Evolutionary conservation across 2,797 vertebrate species (phyloP).

Genomic region (Tamandua tetradactyla): DNA sequence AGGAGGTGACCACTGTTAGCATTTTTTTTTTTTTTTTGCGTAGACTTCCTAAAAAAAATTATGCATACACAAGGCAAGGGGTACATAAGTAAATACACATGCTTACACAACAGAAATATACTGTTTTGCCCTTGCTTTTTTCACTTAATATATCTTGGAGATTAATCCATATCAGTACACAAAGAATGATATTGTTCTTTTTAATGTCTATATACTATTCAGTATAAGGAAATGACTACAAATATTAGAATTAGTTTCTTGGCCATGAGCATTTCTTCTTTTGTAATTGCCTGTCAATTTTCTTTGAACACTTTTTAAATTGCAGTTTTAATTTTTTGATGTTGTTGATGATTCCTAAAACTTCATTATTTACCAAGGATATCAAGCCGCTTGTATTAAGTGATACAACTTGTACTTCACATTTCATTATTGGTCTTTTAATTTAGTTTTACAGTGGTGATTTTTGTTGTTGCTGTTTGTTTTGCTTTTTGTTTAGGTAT

Average conservation of each 20-base stretch:
- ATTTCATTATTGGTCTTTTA: not conserved
- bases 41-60: not conserved
- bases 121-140: not conserved
- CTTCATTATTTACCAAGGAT: not conserved
- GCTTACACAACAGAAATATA: not conserved
- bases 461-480: not conserved
- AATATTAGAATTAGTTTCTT: not conserved
- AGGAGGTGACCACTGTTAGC: not conserved
- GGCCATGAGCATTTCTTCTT: not conserved
- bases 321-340: slow-evolving; percentile 27
- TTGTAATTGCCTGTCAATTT: not conserved
- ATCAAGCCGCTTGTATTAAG: not conserved
- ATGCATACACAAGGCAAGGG: not conserved
- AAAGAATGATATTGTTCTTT: slow-evolving; percentile 11
- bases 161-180: not conserved
- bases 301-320: not conserved
- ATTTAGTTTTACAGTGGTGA: not conserved
- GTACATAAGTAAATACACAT: not conserved
- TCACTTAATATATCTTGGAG: not conserved
- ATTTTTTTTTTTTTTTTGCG: not conserved
- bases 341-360: not conserved
- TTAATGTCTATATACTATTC: not conserved
- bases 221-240: not conserved
- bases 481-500: not conserved
- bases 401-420: slow-evolving; percentile 22